phyloP scores from a whole-genome alignment of 2,113 vertebrate species.

The Cepphus grylle region DNA sequence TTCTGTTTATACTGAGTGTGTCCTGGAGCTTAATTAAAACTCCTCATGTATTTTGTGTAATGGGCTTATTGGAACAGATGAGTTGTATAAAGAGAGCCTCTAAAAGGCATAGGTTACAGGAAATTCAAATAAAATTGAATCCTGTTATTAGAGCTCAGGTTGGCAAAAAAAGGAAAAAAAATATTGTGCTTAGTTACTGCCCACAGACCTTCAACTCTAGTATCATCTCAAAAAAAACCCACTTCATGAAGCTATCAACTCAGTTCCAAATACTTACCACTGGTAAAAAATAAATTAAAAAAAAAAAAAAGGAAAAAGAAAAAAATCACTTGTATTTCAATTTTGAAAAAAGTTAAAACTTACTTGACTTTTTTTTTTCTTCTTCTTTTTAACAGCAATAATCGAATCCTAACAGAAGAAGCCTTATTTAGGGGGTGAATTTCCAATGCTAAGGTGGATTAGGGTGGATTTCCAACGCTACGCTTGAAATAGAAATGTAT shows the following conservation, averaged over 20 bases:
- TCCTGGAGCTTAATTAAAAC: neutral
- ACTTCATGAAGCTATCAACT: neutral
- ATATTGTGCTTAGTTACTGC: neutral
- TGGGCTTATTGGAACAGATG: neutral
- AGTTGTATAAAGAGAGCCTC: neutral
- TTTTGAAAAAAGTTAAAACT: neutral
- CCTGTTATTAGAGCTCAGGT: neutral
- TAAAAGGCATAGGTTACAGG: neutral
- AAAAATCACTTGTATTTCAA: neutral
- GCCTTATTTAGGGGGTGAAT: neutral
- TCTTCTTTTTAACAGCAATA: neutral
- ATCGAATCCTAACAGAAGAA: neutral
- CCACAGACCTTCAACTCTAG: neutral
- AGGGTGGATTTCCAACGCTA: neutral
- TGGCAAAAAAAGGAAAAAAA: neutral
- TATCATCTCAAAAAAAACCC: neutral
- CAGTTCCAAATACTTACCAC: neutral
- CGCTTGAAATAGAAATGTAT: neutral
- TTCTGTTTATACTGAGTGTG: neutral
- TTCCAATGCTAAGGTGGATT: neutral
- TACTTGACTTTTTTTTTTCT: neutral
- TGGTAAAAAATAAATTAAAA: neutral
- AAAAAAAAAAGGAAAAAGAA: neutral
- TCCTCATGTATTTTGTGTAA: neutral
- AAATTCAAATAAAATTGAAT: neutral